These are phyloP conservation scores for Diaphora mendica DNA, from an alignment of 2,888 invertebrate genomes.

Conservation along the genomic window DNA sequence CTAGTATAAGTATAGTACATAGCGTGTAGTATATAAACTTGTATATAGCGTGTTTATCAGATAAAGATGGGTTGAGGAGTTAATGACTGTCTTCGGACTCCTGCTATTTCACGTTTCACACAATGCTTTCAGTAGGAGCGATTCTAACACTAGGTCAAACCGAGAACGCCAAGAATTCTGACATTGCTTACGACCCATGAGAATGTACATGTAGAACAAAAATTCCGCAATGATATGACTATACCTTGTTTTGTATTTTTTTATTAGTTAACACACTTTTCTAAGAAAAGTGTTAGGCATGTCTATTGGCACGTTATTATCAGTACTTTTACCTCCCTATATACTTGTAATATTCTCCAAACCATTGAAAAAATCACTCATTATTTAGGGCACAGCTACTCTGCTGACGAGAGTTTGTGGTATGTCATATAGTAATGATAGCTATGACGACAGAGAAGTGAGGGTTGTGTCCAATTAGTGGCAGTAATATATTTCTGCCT, in stretches of 20 bases:
- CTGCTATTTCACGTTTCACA: not conserved
- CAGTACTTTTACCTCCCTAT: not conserved
- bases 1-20: no score
- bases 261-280: not conserved
- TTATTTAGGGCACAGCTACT: not conserved
- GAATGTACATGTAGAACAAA: not conserved
- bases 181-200: not conserved
- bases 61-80: not conserved
- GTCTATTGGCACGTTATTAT: not conserved
- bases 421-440: not conserved
- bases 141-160: not conserved
- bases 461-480: constrained; percentile 3
- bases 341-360: not conserved
- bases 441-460: not conserved
- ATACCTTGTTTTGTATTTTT: not conserved
- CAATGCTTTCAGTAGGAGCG: not conserved
- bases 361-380: not conserved
- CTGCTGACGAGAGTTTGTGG: not conserved
- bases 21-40: no score
- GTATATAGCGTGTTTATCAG: not conserved
- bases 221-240: not conserved
- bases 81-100: not conserved
- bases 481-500: constrained; percentile 11
- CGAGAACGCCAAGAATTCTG: not conserved
- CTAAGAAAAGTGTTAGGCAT: no score